Evolutionary conservation across 2,888 invertebrate species (phyloP), one percentile per base, ranked within the genome.

Genomic region (Oligia strigilis): DNA sequence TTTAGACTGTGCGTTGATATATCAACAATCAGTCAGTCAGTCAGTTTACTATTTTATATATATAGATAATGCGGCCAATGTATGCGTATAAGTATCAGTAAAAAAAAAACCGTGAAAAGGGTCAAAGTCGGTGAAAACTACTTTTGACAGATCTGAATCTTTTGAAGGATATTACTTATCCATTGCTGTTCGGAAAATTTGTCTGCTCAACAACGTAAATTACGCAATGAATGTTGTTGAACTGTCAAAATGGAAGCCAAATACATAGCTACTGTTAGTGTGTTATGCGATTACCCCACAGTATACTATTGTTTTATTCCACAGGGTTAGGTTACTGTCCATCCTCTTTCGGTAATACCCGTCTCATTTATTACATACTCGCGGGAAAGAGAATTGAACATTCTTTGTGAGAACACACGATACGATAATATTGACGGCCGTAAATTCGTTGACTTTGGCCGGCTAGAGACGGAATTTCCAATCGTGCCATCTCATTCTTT

Each of bases 341-440:
- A 14, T 36, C 6, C 29, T 62, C 29, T 64, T 46, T 52, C 55
- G 9, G 36, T 62, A 14, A 81, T 52, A 46, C 19, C 19, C 19
- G 11, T 62, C 52, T 55, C 6, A n/a, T 72, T 14, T 36, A 62
- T 78, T 43, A 55, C n/a, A 46, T 29, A 73, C 43, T 14, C 4
- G 6, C 19, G n/a, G 29, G 49, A 58, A 36, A 74, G 55, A 49
- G 49, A 29, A 23, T 79, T 49, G 49, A 29, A 65, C 49, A 82
- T 82, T 82, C 14, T 36, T 65, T 60, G 49, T 58, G 29, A 11
- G 2, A 79, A 40, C n/a, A 40, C 46, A 13, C 55, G 36, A 36
- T 58, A 49, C 55, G 14, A 74, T 29, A 73, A 58, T 74, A 73
- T 65, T 74, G 82, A 40, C n/a, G 19, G 64, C 29, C 23, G 55